Evolutionary conservation across 1,140 invertebrate genomes (phyloP), one percentile per base, ranked within the genome.

Genomic region (Chrysomallon squamiferum): DNA sequence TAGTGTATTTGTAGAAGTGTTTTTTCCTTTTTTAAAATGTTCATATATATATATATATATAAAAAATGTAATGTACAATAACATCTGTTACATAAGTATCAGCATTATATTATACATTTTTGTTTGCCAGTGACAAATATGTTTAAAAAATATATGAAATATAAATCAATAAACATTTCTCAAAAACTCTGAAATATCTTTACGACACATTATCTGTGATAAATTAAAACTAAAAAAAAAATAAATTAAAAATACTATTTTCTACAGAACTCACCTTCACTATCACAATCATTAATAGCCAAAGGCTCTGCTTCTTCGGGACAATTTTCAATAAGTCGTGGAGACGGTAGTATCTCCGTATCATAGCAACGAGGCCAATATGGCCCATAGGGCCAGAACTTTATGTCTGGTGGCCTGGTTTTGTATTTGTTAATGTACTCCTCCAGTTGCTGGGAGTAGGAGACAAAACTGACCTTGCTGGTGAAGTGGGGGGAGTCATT

Each of bases 331-430:
- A 75, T 45, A 65, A 73, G 69, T 56, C 65, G 62, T 41, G 80
- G 80, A 2, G 82, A 78, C 45, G 76, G 72, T 20, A 81, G 62
- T 33, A 80, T 65, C 11, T 75, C 64, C 43, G 65, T 66, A 15
- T 76, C 69, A 66, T 72, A 75, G 41, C 72, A 73, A 27, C 68
- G 57, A 4, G 82, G 82, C 82, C 82, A 84, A 56, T 83, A 84
- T 0, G 82, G 82, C 11, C 82, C 82, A 71, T 83, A 82, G 0
- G 82, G 81, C 82, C 80, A 83, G 65, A 78, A 77, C 62, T 82
- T 82, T 18, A 84, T 80, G 68, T 84, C 82, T 41, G 71, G 68
- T 9, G 82, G 81, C 20, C 74, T 60, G 15, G 73, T 69, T 64
- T 81, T 80, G 62, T 79, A 82, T 20, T 75, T 74, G 15, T 68